Conservation (phyloP, 2,888 invertebrate genomes). For the Clepsis dumicolana region DNA sequence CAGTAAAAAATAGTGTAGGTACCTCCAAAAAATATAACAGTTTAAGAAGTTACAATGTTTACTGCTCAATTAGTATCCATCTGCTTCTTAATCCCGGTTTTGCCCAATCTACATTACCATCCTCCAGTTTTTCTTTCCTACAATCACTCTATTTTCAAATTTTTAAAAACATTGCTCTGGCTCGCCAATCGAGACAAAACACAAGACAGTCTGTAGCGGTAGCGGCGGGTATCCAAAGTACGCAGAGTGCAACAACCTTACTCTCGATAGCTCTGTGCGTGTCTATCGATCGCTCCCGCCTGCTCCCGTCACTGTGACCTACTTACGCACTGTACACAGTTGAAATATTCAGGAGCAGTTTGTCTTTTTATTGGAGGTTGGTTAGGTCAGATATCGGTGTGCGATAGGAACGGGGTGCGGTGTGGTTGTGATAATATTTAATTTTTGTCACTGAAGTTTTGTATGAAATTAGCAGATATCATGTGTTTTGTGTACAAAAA, state of each 20-base stretch:
- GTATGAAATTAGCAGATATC: neutral
- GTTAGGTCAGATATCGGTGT: conserved; percentile 34
- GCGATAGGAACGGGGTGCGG: conserved; percentile 13
- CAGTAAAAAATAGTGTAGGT: too few species aligned
- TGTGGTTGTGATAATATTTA: neutral
- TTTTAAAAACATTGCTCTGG: neutral
- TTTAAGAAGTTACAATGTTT: too few species aligned
- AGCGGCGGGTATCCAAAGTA: neutral
- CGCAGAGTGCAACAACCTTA: conserved; percentile 55
- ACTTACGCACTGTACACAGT: conserved; percentile 59
- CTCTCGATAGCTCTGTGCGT: conserved; percentile 62
- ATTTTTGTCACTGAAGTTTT: neutral
- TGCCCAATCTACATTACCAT: neutral
- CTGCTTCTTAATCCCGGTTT: neutral
- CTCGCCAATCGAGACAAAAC: neutral
- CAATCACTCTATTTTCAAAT: neutral
- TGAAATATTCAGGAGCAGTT: conserved; percentile 39
- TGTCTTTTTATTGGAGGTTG: conserved; percentile 33
- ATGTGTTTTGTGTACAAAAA: neutral
- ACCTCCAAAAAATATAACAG: too few species aligned
- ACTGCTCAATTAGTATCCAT: neutral
- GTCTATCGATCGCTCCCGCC: conserved; percentile 66
- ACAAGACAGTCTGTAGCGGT: neutral
- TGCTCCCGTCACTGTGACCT: conserved; percentile 65
- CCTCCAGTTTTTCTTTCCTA: neutral